Conservation (phyloP, 2,888 invertebrate genomes). For the Caenorhabditis angaria region DNA sequence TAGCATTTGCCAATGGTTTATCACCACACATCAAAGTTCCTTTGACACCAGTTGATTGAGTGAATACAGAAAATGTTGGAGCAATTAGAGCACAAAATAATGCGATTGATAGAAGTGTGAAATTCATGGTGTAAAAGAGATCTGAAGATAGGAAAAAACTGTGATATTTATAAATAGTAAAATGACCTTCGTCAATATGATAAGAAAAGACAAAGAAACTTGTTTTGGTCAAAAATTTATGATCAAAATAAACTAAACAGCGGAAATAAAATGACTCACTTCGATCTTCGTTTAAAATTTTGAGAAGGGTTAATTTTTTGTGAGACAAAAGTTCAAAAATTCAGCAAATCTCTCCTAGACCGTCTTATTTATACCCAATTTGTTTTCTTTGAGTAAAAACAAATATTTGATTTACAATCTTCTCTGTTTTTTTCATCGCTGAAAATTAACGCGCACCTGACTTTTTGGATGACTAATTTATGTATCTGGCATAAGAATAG, state of each 20-base stretch:
- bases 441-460: background rate
- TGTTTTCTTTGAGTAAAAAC: background rate
- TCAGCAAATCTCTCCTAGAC: background rate
- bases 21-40: slow-evolving; percentile 63
- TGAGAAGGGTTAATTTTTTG: no score
- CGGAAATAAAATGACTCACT: background rate
- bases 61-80: slow-evolving; percentile 46
- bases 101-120: background rate
- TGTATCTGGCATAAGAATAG: background rate
- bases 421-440: background rate
- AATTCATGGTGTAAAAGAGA: background rate
- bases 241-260: background rate
- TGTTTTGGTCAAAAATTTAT: background rate
- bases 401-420: background rate
- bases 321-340: background rate
- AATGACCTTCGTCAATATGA: background rate
- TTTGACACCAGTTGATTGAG: slow-evolving; percentile 59
- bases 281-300: background rate
- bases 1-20: slow-evolving; percentile 54
- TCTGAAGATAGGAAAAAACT: no score
- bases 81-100: no score
- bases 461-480: background rate
- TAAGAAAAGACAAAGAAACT: background rate
- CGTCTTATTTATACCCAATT: background rate
- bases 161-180: background rate